phyloP scores from a whole-genome alignment of 2,888 invertebrate species.

The Tanytarsus gracilentus region DNA sequence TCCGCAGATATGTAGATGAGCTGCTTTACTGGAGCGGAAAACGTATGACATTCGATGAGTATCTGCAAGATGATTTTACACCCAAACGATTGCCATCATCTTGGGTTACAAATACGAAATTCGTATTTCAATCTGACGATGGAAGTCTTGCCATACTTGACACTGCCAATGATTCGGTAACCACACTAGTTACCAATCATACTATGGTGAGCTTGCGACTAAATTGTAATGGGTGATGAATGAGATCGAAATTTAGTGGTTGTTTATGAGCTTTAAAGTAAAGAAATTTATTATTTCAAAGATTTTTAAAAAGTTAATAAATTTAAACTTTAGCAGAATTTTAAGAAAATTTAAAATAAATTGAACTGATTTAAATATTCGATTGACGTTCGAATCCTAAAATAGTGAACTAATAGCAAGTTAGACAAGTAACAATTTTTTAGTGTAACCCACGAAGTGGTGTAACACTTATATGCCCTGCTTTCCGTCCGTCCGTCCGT shows the following conservation, averaged over 20 bases:
- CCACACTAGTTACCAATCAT: constrained; percentile 76
- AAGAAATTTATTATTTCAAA: background rate
- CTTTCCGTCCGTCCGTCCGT: too few species aligned
- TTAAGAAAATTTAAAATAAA: too few species aligned
- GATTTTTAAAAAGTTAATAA: too few species aligned
- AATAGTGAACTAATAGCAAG: too few species aligned
- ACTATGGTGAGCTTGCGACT: constrained; percentile 57
- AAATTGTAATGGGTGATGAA: too few species aligned
- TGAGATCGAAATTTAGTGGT: too few species aligned
- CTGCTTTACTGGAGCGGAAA: constrained; percentile 80
- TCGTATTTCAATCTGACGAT: constrained; percentile 80
- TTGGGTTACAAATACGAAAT: constrained; percentile 73
- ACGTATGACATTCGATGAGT: constrained; percentile 76
- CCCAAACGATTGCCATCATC: constrained; percentile 65
- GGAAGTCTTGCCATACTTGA: constrained; percentile 71
- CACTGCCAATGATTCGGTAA: constrained; percentile 67
- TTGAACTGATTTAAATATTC: too few species aligned
- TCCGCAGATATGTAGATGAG: constrained; percentile 71
- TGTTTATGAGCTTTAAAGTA: background rate
- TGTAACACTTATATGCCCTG: too few species aligned
- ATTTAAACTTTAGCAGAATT: too few species aligned
- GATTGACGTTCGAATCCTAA: too few species aligned
- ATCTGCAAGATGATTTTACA: constrained; percentile 66
- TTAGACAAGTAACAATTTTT: too few species aligned
- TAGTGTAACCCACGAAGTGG: too few species aligned